Percentiles rank a stretch among this genome's conserved stretches.
phyloP scores from a whole-genome alignment of 2,797 vertebrate genomes.

The Anas acuta region DNA sequence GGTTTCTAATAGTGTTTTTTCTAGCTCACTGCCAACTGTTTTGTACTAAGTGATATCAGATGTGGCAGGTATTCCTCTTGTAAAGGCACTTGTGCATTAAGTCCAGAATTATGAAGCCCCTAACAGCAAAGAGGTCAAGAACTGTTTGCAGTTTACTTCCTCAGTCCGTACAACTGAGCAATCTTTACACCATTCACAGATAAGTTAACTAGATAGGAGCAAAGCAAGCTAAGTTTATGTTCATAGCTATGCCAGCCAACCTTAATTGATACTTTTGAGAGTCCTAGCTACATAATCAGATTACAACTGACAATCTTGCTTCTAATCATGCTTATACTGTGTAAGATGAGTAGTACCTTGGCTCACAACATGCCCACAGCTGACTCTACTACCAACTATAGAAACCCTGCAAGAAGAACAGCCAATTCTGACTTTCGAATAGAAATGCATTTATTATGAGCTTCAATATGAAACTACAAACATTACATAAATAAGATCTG shows the following conservation, averaged over 20 bases:
- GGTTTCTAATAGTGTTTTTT: not conserved
- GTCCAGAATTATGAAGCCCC: not conserved
- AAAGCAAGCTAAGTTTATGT: no score
- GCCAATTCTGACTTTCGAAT: not conserved
- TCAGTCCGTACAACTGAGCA: not conserved
- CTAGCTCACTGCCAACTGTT: not conserved
- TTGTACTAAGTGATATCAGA: not conserved
- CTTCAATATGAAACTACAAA: not conserved
- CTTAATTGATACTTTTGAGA: not conserved
- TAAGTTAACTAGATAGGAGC: not conserved
- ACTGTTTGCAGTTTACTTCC: not conserved
- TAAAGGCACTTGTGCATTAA: not conserved
- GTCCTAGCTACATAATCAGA: not conserved
- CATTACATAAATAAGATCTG: constrained; percentile 4
- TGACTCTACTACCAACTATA: not conserved
- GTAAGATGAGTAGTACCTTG: not conserved
- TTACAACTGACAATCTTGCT: not conserved
- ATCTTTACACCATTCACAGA: accelerated
- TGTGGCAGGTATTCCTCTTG: not conserved
- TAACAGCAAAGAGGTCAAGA: not conserved
- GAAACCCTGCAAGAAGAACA: not conserved
- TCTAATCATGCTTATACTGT: not conserved
- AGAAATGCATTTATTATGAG: constrained; percentile 32
- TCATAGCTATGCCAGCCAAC: not conserved
- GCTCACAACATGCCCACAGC: not conserved